Percentiles rank a stretch among this genome's conserved stretches.
Evolutionary conservation across 2,797 vertebrate species (phyloP).

Genomic region (Pangasius mekongensis): DNA sequence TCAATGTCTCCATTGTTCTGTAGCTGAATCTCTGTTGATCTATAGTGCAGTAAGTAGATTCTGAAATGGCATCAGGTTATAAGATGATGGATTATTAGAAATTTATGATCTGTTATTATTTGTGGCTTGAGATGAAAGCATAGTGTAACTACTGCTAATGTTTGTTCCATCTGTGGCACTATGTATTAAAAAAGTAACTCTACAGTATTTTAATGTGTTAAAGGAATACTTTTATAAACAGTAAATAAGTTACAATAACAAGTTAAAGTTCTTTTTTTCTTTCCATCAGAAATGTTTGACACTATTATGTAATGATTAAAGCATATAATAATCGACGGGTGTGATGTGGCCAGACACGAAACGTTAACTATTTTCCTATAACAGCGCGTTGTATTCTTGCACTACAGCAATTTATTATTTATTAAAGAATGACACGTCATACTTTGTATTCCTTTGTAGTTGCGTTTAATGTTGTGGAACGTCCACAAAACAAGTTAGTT

Average conservation of each 20-base stretch:
- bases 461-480: background rate
- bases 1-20: slow-evolving; percentile 5
- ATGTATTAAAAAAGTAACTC: background rate
- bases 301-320: background rate
- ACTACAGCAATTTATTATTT: background rate
- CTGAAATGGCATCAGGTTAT: background rate
- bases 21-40: background rate
- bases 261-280: background rate
- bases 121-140: background rate
- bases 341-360: background rate
- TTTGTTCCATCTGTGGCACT: background rate
- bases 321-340: background rate
- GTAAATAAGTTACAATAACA: background rate
- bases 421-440: background rate
- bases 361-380: background rate
- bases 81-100: slow-evolving; percentile 22
- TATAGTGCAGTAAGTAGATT: background rate
- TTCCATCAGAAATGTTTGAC: background rate
- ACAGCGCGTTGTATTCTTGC: background rate
- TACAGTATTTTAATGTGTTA: background rate
- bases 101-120: slow-evolving; percentile 8
- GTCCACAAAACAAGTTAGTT: background rate
- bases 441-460: background rate
- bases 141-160: background rate
- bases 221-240: background rate